Conservation (phyloP, 2,888 invertebrate species). For the Tridacna gigas region DNA sequence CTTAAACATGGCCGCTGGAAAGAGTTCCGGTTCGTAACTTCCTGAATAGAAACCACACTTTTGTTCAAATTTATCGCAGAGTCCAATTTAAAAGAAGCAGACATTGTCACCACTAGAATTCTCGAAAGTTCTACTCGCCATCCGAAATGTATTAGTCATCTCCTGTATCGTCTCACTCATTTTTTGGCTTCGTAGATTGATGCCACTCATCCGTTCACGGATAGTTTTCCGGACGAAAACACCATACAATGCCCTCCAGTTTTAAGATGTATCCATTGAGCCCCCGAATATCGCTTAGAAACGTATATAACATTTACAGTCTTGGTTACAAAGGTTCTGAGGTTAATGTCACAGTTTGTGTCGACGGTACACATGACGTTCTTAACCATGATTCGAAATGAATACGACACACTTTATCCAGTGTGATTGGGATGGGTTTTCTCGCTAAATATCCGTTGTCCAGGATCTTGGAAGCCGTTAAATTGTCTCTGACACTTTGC, state of each 20-base stretch:
- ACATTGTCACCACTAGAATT: conserved; percentile 8
- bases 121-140: conserved; percentile 4
- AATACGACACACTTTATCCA: no score
- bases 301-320: conserved; percentile 12
- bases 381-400: no score
- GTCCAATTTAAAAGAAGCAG: conserved; percentile 21
- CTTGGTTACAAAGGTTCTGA: not conserved
- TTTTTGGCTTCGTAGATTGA: conserved; percentile 8
- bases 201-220: not conserved
- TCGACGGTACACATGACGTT: conserved; percentile 23
- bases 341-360: conserved; percentile 11
- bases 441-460: no score
- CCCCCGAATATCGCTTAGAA: conserved; percentile 14
- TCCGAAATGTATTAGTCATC: conserved; percentile 12
- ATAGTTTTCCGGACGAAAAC: conserved; percentile 17
- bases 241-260: conserved; percentile 27
- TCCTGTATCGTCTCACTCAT: not conserved
- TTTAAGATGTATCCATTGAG: conserved; percentile 12
- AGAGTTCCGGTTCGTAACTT: not conserved
- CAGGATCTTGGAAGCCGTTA: no score
- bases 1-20: conserved; percentile 17
- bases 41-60: not conserved
- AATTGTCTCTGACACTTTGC: no score
- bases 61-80: not conserved
- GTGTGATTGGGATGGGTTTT: no score